Evolutionary conservation across 1,140 invertebrate genomes (phyloP).

Genomic region (Pristionchus pacificus): DNA sequence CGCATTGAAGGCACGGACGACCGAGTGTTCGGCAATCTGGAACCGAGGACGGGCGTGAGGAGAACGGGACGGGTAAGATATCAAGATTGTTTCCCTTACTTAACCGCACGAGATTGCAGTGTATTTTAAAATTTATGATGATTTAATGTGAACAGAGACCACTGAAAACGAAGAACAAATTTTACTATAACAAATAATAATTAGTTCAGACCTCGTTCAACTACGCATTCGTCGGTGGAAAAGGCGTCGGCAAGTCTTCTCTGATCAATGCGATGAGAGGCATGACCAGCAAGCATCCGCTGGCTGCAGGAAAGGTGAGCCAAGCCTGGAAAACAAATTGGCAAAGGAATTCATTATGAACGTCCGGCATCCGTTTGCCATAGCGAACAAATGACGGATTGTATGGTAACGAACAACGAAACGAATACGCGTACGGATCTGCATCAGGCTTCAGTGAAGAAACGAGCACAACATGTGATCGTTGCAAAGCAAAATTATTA

Average conservation of each 20-base stretch:
- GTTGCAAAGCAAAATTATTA: not conserved
- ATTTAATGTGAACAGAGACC: too few species aligned
- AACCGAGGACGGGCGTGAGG: slow-evolving; percentile 25
- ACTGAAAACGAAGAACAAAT: not conserved
- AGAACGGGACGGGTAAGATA: slow-evolving; percentile 23
- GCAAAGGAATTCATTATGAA: too few species aligned
- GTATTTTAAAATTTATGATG: too few species aligned
- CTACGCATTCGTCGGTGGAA: slow-evolving; percentile 29
- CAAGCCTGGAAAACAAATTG: not conserved
- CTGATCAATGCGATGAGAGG: slow-evolving; percentile 32
- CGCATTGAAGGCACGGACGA: slow-evolving; percentile 34
- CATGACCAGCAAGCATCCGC: slow-evolving; percentile 28
- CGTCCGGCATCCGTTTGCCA: slow-evolving; percentile 5
- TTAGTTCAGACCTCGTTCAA: slow-evolving; percentile 26
- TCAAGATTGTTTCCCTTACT: too few species aligned
- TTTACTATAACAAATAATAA: too few species aligned
- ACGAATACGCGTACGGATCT: too few species aligned
- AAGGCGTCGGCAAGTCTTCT: slow-evolving; percentile 20
- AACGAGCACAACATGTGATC: too few species aligned
- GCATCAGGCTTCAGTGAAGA: too few species aligned
- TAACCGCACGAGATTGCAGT: too few species aligned
- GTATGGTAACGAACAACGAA: too few species aligned
- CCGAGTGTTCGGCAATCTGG: slow-evolving; percentile 29
- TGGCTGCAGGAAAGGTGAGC: slow-evolving; percentile 21
- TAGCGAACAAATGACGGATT: too few species aligned